Base-by-base conservation (phyloP, 2,888 invertebrate species). In the Mythimna lalbum region DNA sequence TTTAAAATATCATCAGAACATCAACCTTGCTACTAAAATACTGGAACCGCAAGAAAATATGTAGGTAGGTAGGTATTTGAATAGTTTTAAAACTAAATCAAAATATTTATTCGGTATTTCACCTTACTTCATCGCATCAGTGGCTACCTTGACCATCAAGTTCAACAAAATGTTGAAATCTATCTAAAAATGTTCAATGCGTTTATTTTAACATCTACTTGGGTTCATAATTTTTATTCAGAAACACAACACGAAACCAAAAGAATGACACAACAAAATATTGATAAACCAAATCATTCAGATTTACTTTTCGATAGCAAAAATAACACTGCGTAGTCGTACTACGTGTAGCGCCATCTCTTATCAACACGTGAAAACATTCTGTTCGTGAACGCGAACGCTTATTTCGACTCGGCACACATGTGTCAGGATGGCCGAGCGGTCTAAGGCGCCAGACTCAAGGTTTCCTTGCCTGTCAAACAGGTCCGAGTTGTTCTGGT, bases 391-490 rank as follows among this genome's bases (percentile, higher is more conserved):
- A 84, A 83, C 33, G 47, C 70, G 69, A 82, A 76, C 65, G 84
- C 82, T 84, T 83, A 91, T 92, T 93, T 92, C 91, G 76, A 47
- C 68, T 0, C 0, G 0, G 0, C 0, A 0, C 0, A 0, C 73
- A 89, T 23, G 61, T 75, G 97, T 97, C 97, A 97, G 97, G 97
- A 97, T 97, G 97, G 97, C 97, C 97, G 97, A 98, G 98, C 97
- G 98, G 98, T 98, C 98, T 98, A 98, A 98, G 98, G 98, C 98
- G 98, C 95, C 95, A 95, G 95, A 95, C 95, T 95, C 95, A 95
- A 96, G 95, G 95, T 90, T 85, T 64, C 95, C 94, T 94, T 93
- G 91, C 93, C 93, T 89, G 97, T 97, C 2, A 96, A 96, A 96
- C 97, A 97, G 97, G 97, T 97, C 96, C 96, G 94, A 95, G 95